Percentiles rank a stretch among this genome's conserved stretches.
Conservation (phyloP, 2,888 invertebrate species). For the Fissipunctia ypsillon region DNA sequence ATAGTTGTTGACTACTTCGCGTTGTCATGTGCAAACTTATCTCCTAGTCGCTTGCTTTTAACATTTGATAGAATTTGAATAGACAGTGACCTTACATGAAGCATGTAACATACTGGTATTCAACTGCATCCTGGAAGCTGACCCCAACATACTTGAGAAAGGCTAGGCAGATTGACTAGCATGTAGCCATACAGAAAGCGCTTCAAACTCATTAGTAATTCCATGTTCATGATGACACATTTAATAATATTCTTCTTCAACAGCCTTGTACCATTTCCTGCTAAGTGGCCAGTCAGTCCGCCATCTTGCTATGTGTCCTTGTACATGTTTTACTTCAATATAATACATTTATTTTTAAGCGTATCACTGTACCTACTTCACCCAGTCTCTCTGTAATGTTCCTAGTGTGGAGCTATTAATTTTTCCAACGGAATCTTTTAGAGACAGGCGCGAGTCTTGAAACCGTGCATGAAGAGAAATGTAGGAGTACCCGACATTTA, state of each 20-base stretch:
- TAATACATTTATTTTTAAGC: slow-evolving; percentile 27
- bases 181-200: not conserved
- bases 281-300: slow-evolving; percentile 9
- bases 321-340: not conserved
- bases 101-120: no score
- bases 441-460: slow-evolving; percentile 53
- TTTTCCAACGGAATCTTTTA: slow-evolving; percentile 51
- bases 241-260: slow-evolving; percentile 8
- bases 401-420: slow-evolving; percentile 47
- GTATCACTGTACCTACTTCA: slow-evolving; percentile 11
- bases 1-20: not conserved
- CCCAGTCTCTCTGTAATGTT: slow-evolving; percentile 28
- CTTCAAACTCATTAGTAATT: slow-evolving; percentile 10
- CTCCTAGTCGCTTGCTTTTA: no score
- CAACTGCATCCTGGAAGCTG: no score
- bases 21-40: not conserved
- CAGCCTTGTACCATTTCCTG: slow-evolving; percentile 7
- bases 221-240: not conserved
- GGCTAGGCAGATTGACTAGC: no score
- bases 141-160: no score
- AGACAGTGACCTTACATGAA: no score
- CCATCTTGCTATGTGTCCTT: slow-evolving; percentile 8
- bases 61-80: no score
- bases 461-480: slow-evolving; percentile 60
- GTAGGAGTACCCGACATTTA: slow-evolving; percentile 41